Evolutionary conservation across 2,113 vertebrate species (phyloP), one percentile per base, ranked within the genome.

Genomic region (Dicentrarchus labrax): DNA sequence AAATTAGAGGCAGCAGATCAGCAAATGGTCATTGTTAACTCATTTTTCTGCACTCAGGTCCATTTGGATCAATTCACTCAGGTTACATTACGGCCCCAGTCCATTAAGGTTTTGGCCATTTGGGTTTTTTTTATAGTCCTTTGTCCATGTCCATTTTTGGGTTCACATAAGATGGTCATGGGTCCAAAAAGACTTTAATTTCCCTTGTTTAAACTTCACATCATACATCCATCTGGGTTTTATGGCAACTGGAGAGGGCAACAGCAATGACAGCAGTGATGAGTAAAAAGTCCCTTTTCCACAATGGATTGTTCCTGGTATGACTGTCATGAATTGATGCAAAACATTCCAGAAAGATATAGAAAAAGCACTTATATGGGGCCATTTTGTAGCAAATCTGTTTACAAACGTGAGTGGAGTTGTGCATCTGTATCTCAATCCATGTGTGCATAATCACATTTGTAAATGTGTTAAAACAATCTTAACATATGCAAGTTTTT

Each of bases 1-100:
- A 72, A n/a, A 82, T 82, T 62, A 59, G 8, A 80, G 45, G 67
- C 19, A 78, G 54, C 16, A 69, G 54, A 72, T 64, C 71, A 15
- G 16, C 39, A 66, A 76, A 69, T 39, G 39, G 65, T 77, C 47
- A 72, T 39, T 12, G 21, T 70, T 30, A 30, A 30, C 30, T 30
- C 1, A 30, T 30, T 30, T 30, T 48, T 66, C 36, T 72, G 30
- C 3, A 6, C 73, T 81, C 72, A 4, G 56, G 62, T 69, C 24
- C 45, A 65, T 85, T 76, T 74, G 45, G 62, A 78, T 53, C 13
- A 59, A 30, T 69, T 67, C 67, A 41, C 51, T 62, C 12, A 41
- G 62, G 16, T 76, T 80, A 53, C 36, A 74, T 70, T 76, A 70
- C 21, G 9, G 16, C n/a, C 15, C 17, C 24, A 8, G 22, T 36